Percentiles rank a stretch among this genome's conserved stretches.
Evolutionary conservation across 2,113 vertebrate genomes (phyloP).

Genomic region (Thalassoma bifasciatum): DNA sequence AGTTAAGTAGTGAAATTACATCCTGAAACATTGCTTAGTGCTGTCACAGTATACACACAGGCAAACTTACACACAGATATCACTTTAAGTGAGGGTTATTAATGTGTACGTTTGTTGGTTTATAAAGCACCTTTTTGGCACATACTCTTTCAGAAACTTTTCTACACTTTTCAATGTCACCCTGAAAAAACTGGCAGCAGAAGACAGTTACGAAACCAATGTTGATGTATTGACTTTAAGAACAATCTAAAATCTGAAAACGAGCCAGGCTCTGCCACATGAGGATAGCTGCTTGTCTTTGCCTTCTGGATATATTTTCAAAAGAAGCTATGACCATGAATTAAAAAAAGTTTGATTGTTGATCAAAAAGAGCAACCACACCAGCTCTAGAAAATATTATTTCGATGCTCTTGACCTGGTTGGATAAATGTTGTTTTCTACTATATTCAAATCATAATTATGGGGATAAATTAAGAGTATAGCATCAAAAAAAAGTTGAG

Average conservation of each 20-base stretch:
- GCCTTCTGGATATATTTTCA: too few species aligned
- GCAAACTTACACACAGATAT: background rate
- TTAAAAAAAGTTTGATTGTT: constrained; percentile 3
- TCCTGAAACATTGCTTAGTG: background rate
- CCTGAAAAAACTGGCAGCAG: background rate
- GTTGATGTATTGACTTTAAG: background rate
- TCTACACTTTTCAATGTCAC: background rate
- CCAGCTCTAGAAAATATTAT: background rate
- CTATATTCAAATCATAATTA: background rate
- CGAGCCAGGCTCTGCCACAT: too few species aligned
- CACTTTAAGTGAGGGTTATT: too few species aligned
- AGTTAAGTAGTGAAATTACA: background rate
- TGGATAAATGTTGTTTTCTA: constrained; percentile 4
- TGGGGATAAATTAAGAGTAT: background rate
- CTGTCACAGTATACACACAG: background rate
- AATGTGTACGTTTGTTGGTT: too few species aligned
- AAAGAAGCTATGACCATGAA: background rate
- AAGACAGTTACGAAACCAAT: background rate
- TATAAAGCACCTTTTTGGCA: too few species aligned
- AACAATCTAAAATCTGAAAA: background rate
- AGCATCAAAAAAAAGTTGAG: background rate
- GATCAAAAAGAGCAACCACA: background rate
- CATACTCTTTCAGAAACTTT: background rate
- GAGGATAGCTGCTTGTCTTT: background rate
- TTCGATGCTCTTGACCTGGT: background rate